Base-by-base conservation (phyloP, 2,888 invertebrate genomes). In the Macrostomum cliftonense region DNA sequence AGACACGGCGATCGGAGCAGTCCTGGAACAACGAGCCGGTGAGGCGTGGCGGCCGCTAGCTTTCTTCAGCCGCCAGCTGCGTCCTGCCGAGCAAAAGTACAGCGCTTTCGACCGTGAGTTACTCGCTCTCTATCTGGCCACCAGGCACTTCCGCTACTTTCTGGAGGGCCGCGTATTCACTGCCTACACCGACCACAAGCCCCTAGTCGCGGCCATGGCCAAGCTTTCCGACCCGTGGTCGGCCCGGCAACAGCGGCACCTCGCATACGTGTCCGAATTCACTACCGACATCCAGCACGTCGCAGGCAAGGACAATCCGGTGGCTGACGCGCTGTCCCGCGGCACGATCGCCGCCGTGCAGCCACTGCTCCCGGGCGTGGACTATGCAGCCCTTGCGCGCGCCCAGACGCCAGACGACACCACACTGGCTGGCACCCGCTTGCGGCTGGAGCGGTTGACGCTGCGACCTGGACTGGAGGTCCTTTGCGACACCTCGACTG, bases 211-310 rank as follows among this genome's bases (percentile, higher is more conserved):
- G 39, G 65, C 67, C 0, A 63, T 71, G 47, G 16, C 46, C 4
- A 53, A 61, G 50, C 59, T 59, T 13, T 37, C 55, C 2, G 60
- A 61, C 2, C 61, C 62, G 4, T 59, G 59, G 11, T 59, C 65
- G 1, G 68, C 66, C 0, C 47, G 67, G 1, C 66, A 70, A 50
- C 53, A 58, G 13, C 50, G 65, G 1, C 60, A 70, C 12, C 52
- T 70, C 0, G 45, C 51, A 2, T 51, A 49, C 28, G 55, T 68
- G 19, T 45, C 58, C 0, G 63, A 68, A 50, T 70, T 68, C 52
- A 59, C 64, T 0, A 66, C 62, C 0, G 61, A 64, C 45, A 62
- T 68, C 2, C 49, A 54, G 2, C 58, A 67, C 52, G 57, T 70
- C 2, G 45, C 49, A 16, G 43, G 42, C 21, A 42, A 20, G 2